Evolutionary conservation across 2,797 vertebrate species (phyloP), one percentile per base, ranked within the genome.

Genomic region (Tolypeutes matacus): DNA sequence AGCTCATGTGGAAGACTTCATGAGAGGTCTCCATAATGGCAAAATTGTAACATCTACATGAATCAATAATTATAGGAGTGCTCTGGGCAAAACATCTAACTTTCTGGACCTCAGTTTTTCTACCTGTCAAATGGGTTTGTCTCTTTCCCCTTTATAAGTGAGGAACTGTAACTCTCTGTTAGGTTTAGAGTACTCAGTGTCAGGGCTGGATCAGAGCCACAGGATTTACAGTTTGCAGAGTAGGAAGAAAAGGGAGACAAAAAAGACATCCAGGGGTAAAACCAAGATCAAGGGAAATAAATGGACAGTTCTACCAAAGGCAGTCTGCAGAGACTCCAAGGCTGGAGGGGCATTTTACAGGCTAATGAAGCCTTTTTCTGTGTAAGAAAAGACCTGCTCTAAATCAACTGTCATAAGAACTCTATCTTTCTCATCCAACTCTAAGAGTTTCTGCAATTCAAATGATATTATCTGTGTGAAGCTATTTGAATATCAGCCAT

Each of bases 401-500:
- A 87, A 93, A 76, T 27, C 53, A 64, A 27, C 46, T 77, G 67
- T 93, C 62, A 82, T 7, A 85, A 60, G 83, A 94, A 62, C 65
- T 91, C 53, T 51, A 27, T 65, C 58, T 46, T 80, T 53, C 34
- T 56, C 83, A 77, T 46, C 92, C 62, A 65, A 93, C 88, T 88
- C 49, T 39, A 65, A 87, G 58, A 77, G 20, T 75, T 92, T 94
- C 86, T 93, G 88, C 75, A 96, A 94, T 95, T 94, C 93, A 96
- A 94, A 96, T 80, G 29, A 93, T 77, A 94, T 70, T 58, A 95
- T 92, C 86, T 90, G 34, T 90, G 53, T 75, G 88, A 83, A 91
- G 78, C 77, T 95, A 82, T 88, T 77, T 95, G 75, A 95, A 96
- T 95, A 86, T 95, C 88, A 96, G 85, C 34, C 89, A 34, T 91